Base-by-base conservation (phyloP, 2,113 vertebrate genomes). In the Sprattus sprattus region DNA sequence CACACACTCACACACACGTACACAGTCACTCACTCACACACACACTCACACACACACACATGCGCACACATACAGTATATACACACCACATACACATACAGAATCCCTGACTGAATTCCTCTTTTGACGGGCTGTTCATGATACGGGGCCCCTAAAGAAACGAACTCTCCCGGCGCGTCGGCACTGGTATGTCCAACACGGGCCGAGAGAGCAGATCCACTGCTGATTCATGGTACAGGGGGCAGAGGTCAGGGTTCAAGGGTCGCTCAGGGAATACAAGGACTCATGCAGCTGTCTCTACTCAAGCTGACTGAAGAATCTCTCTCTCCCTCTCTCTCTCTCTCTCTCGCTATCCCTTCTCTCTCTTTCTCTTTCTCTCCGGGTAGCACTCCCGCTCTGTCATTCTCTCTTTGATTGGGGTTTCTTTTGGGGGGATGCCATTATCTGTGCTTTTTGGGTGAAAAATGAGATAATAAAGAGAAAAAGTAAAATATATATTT, bases 161-260 rank as follows among this genome's bases (percentile, higher is more conserved):
- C 45, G 50, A 25, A 84, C n/a, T 57, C 20, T 15, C 81, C 32
- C 50, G 57, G 85, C 54, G 49, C 85, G 86, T 85, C 4, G 9
- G 16, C 57, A 45, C 44, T 64, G 50, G 80, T 86, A 50, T 82
- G 10, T 32, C 50, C 49, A 45, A 25, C 25, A 85, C 81, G 20
- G 64, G 32, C 32, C 45, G 86, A 18, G 87, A 86, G 88, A 82
- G 83, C 80, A 81, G 64, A 85, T 49, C 50, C 32, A 6, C 25
- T 64, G 81, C 50, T 92, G 88, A 91, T 90, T 93, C 52, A 88
- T 88, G 85, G 82, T 2, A 32, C 5, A 25, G 54, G 85, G 86
- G 88, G 88, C 89, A 89, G 64, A 89, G 88, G 89, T 91, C 81
- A 89, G 80, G 89, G 89, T 67, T 87, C 54, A 82, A 82, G 83